Percentiles rank a stretch among this genome's conserved stretches.
phyloP scores from a whole-genome alignment of 2,797 vertebrate species.

The Chelidonichthys spinosus region DNA sequence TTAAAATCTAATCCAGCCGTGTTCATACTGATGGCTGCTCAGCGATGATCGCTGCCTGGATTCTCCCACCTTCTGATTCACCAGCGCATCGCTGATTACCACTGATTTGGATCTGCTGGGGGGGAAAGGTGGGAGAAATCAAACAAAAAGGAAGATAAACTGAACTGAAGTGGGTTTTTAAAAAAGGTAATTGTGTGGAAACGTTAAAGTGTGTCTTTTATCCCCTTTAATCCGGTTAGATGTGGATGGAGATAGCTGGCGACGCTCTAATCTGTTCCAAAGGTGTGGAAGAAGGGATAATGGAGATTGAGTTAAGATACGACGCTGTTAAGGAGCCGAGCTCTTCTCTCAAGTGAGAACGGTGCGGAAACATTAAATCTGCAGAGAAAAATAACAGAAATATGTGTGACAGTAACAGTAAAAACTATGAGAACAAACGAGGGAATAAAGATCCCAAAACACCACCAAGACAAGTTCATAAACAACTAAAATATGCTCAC shows the following conservation, averaged over 20 bases:
- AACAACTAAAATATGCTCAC: not conserved
- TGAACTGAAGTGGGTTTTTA: slow-evolving; percentile 53
- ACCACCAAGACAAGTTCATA: slow-evolving; percentile 21
- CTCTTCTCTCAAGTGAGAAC: slow-evolving; percentile 22
- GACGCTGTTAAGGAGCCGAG: slow-evolving; percentile 33
- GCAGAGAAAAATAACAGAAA: not conserved
- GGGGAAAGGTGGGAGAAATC: slow-evolving; percentile 55
- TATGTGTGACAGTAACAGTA: slow-evolving; percentile 18
- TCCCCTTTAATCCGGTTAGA: slow-evolving; percentile 81
- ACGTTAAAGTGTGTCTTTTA: slow-evolving; percentile 70
- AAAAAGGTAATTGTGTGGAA: slow-evolving; percentile 79
- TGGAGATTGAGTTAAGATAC: slow-evolving; percentile 69
- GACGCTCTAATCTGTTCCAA: slow-evolving; percentile 70
- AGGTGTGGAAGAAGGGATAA: slow-evolving; percentile 78
- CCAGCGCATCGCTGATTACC: slow-evolving; percentile 36
- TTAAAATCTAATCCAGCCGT: slow-evolving; percentile 65
- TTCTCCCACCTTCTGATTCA: slow-evolving; percentile 63
- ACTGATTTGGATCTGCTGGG: slow-evolving; percentile 55
- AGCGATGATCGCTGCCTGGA: slow-evolving; percentile 69
- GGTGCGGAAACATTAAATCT: not conserved
- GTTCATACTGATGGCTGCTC: slow-evolving; percentile 46
- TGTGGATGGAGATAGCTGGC: slow-evolving; percentile 69
- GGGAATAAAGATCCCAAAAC: slow-evolving; percentile 18
- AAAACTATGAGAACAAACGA: slow-evolving; percentile 28
- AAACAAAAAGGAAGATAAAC: slow-evolving; percentile 48